A percentile compares a stretch with the other conserved stretches of the same genome.
Evolutionary conservation across 1,140 invertebrate species (phyloP).

Genomic region (Agrypnia vestita): DNA sequence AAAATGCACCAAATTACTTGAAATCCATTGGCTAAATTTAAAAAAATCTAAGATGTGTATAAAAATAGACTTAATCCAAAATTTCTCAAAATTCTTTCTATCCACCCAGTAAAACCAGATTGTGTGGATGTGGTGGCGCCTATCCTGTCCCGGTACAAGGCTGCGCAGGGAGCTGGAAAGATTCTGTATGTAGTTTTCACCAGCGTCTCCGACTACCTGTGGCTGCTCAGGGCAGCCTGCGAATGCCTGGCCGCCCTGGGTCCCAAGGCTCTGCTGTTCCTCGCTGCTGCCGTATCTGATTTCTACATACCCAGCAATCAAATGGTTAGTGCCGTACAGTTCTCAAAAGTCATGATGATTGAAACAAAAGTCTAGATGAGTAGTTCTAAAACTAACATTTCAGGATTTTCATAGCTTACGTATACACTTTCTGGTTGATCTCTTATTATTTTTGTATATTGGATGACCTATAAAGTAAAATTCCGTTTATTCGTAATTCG

Average conservation of each 20-base stretch:
- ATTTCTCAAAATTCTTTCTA: no score
- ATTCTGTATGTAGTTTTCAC: slow-evolving; percentile 87
- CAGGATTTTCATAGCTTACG: no score
- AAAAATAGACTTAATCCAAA: not conserved
- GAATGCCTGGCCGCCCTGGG: slow-evolving; percentile 81
- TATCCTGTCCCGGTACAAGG: slow-evolving; percentile 82
- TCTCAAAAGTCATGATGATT: no score
- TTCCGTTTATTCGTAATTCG: no score
- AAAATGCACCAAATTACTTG: no score
- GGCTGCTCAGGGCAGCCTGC: slow-evolving; percentile 88
- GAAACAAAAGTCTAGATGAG: no score
- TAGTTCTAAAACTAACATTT: no score
- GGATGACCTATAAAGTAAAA: no score
- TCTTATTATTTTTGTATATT: no score
- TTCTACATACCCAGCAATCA: slow-evolving; percentile 96
- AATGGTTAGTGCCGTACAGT: slow-evolving; percentile 80
- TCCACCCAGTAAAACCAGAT: slow-evolving; percentile 78
- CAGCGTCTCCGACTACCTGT: slow-evolving; percentile 94
- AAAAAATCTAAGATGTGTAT: no score
- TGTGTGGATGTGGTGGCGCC: slow-evolving; percentile 80
- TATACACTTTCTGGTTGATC: no score
- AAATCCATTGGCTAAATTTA: no score
- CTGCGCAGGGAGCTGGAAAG: slow-evolving; percentile 76
- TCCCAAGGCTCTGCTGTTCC: slow-evolving; percentile 86
- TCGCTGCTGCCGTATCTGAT: slow-evolving; percentile 98